phyloP scores from a whole-genome alignment of 2,797 vertebrate genomes.

The Spizella passerina region DNA sequence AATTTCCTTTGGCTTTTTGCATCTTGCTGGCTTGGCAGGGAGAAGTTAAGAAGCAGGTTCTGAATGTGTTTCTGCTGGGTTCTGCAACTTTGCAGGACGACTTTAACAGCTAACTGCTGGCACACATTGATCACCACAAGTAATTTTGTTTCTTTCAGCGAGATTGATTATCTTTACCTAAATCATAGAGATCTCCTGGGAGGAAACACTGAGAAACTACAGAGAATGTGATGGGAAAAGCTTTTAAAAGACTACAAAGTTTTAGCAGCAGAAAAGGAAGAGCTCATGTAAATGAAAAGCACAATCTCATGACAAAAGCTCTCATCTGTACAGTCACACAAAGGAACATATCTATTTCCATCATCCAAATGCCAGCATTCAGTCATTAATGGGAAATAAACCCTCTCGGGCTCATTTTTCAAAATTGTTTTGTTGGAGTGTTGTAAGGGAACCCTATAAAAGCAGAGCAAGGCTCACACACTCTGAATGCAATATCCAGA shows the following conservation, averaged over 20 bases:
- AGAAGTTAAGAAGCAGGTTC: neutral
- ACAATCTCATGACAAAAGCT: neutral
- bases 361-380: neutral
- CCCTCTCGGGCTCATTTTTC: neutral
- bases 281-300: neutral
- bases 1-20: neutral
- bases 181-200: neutral
- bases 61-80: neutral
- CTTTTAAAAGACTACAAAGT: neutral
- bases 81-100: neutral
- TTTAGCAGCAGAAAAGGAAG: neutral
- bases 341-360: neutral
- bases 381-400: neutral
- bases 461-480: neutral
- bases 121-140: neutral
- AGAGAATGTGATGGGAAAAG: neutral
- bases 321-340: neutral
- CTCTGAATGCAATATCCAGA: neutral
- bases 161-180: conserved; percentile 37
- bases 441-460: neutral
- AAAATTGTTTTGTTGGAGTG: neutral
- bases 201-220: neutral
- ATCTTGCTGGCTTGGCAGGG: neutral
- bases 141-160: conserved; percentile 17
- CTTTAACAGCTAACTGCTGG: neutral